Evolutionary conservation across 2,797 vertebrate genomes (phyloP).

Genomic region (Rhodeus uyekii): DNA sequence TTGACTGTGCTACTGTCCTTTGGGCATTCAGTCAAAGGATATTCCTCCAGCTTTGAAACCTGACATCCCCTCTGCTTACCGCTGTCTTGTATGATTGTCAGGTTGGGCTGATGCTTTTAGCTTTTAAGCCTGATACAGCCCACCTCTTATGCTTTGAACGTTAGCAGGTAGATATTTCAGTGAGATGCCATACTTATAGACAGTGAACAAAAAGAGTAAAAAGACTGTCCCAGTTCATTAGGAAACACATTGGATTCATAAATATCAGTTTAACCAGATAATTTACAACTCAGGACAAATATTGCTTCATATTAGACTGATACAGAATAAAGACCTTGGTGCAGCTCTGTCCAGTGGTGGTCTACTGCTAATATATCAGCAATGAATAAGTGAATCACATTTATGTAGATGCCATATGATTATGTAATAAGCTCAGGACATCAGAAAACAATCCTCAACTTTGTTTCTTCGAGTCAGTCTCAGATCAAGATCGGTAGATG

Average conservation of each 20-base stretch:
- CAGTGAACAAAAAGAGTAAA: background rate
- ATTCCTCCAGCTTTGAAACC: conserved; percentile 16
- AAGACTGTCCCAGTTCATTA: background rate
- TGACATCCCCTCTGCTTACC: conserved; percentile 12
- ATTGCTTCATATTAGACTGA: conserved; percentile 5
- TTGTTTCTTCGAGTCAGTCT: background rate
- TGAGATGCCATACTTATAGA: background rate
- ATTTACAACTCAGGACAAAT: background rate
- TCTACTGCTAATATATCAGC: background rate
- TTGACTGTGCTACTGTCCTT: conserved; percentile 25
- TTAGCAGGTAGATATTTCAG: conserved; percentile 33
- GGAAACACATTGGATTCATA: background rate
- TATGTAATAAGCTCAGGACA: background rate
- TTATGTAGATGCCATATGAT: background rate
- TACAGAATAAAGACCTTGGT: background rate
- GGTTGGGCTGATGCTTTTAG: conserved; percentile 37
- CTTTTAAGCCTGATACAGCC: conserved; percentile 23
- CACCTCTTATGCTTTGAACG: conserved; percentile 37
- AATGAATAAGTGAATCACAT: background rate
- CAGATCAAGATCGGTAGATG: background rate
- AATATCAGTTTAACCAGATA: background rate
- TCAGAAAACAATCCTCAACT: background rate
- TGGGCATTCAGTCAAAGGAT: conserved; percentile 20
- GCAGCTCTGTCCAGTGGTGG: background rate
- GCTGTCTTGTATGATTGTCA: conserved; percentile 40